Evolutionary conservation across 2,888 invertebrate genomes (phyloP), one percentile per base, ranked within the genome.

Genomic region (Drosophila nigricruria): DNA sequence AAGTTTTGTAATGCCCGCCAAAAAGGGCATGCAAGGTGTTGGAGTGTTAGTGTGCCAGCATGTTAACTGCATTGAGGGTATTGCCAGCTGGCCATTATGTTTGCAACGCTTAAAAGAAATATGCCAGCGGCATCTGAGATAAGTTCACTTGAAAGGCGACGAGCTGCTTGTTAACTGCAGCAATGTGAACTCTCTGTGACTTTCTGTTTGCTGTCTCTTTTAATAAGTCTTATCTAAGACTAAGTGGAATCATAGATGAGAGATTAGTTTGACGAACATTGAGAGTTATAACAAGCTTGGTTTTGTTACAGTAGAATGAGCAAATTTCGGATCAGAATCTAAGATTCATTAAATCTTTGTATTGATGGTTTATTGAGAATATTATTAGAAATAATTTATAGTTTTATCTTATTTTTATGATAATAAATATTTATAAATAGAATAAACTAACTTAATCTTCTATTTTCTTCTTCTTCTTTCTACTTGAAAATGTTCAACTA

Each of bases 1-100:
- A 88, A 88, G 89, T 85, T 85, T 85, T 89, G 84, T 87, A 81
- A 83, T 88, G 89, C 84, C 89, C 84, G 74, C 87, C 81, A 77
- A 85, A 85, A 88, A 81, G 81, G 89, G 77, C 87, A 81, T 65
- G 71, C 63, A 76, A 88, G 89, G 84, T 89, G 87, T 89, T 87
- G 79, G 79, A 81, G 89, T 83, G 81, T 88, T 78, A 66, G 88
- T 82, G 70, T 70, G 75, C 63, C 59, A 70, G 73, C 69, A 66
- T 67, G 80, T 72, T 77, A 88, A 69, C 71, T 88, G 77, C 80
- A 77, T 54, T 75, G n/a, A 27, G 79, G 71, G 77, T 75, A 79
- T 59, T 40, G 10, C 58, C 16, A 64, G 57, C 42, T 40, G 38
- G 14, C 60, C 64, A 73, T 65, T 54, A 43, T 52, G 63, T 54